These are phyloP conservation scores for Pavo muticus DNA, from an alignment of 2,113 vertebrate genomes.

Conservation along the genomic window DNA sequence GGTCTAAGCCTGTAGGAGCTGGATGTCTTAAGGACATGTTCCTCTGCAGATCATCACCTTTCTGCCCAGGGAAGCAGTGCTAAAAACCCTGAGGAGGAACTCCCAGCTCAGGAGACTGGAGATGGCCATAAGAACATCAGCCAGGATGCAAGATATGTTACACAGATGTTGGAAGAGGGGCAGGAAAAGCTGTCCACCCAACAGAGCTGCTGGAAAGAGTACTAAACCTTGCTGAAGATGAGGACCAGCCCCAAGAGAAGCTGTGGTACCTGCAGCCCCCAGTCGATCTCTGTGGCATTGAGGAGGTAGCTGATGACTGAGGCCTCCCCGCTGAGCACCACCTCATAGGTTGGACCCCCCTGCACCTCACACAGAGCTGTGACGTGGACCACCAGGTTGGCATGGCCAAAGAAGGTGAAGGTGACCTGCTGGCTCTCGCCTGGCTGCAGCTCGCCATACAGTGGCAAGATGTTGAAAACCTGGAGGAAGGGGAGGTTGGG, in stretches of 20 bases:
- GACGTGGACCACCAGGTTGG: slow-evolving; percentile 67
- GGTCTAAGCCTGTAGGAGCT: background rate
- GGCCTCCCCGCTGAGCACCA: slow-evolving; percentile 83
- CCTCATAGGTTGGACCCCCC: slow-evolving; percentile 85
- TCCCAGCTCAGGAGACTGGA: accelerated
- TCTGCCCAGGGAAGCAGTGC: background rate
- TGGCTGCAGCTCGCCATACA: slow-evolving; percentile 80
- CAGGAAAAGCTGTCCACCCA: background rate
- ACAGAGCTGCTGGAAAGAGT: background rate
- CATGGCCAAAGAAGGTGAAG: slow-evolving; percentile 85
- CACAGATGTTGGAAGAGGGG: background rate
- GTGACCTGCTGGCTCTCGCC: slow-evolving; percentile 77
- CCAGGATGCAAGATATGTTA: too few relatives aligned
- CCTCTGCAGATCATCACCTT: background rate
- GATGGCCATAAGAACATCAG: background rate
- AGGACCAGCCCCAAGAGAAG: background rate
- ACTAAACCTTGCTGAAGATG: background rate
- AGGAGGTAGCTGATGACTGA: slow-evolving; percentile 82
- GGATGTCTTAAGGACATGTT: accelerated
- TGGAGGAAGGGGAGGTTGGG: background rate
- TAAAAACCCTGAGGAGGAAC: background rate
- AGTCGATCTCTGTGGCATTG: slow-evolving; percentile 76
- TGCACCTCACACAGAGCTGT: slow-evolving; percentile 83
- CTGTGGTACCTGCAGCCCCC: slow-evolving; percentile 81
- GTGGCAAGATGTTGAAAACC: slow-evolving; percentile 88